Base-by-base conservation (phyloP, 2,797 vertebrate species). In the Phoeniculus purpureus region DNA sequence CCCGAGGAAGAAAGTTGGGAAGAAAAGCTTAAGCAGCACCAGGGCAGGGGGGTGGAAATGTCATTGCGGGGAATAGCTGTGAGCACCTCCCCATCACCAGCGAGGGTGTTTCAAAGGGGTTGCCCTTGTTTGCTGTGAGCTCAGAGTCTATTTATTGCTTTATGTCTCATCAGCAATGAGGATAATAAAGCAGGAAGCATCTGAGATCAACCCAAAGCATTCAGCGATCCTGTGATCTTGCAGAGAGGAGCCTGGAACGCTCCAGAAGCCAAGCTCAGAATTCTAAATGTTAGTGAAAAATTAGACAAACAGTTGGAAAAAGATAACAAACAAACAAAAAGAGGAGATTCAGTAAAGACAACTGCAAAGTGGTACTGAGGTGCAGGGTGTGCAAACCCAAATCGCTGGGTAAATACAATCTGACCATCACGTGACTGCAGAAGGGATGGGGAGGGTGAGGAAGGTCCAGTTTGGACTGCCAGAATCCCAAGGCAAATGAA, bases 331-430 rank as follows among this genome's bases (percentile, higher is more conserved):
- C 19, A 55, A 51, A 2, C 50, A 23, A 58, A 1, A 8, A 91
- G 92, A 77, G 85, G 75, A 90, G 87, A 90, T 58, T 60, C 81
- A 78, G 40, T 81, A 80, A 77, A 92, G 81, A 67, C 61, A 67
- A 54, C 60, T n/a, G 61, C 50, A 52, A 65, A 89, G 86, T 0
- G 0, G 62, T 13, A 56, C 65, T 7, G 76, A 3, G 10, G 68
- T 0, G 1, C 10, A 2, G 70, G 70, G 56, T 20, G 80, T 52
- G 71, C 83, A 93, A 91, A 91, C 0, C 85, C 37, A 52, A 29
- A 40, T 78, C 80, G 52, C 10, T 47, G 7, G 67, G 71, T n/a
- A 90, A 91, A 92, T 10, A 80, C 1, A 1, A 70, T 20, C 3
- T 2, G 2, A 50, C 16, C 59, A 19, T 26, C 37, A 5, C 48